A percentile compares a stretch with the other conserved stretches of the same genome.
Conservation (phyloP, 2,888 invertebrate genomes). For the Macrophya alboannulata region DNA sequence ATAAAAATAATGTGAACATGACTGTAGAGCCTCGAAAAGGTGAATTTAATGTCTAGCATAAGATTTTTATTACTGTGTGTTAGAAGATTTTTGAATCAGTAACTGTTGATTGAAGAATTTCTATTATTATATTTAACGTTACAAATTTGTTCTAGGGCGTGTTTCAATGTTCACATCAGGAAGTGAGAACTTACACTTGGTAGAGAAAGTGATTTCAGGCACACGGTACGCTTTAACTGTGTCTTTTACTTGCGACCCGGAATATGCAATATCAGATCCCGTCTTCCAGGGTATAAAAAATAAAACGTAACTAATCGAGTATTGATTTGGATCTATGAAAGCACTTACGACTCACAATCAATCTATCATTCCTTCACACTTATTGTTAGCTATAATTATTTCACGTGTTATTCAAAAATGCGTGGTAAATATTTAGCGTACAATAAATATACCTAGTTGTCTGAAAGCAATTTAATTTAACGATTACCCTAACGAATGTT, state of each 20-base stretch:
- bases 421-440: background rate
- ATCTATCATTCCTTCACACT: background rate
- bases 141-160: slow-evolving; percentile 81
- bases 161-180: slow-evolving; percentile 94
- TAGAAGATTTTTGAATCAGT: background rate
- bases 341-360: slow-evolving; percentile 5
- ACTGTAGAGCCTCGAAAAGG: slow-evolving; percentile 89
- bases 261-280: slow-evolving; percentile 86
- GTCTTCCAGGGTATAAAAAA: slow-evolving; percentile 62
- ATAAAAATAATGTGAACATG: slow-evolving; percentile 85
- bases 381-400: slow-evolving; percentile 14
- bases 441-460: background rate
- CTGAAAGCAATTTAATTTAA: background rate
- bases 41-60: slow-evolving; percentile 68
- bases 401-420: background rate
- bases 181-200: slow-evolving; percentile 91
- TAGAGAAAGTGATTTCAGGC: slow-evolving; percentile 90
- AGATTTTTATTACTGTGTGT: slow-evolving; percentile 35
- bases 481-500: background rate
- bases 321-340: slow-evolving; percentile 16
- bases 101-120: background rate
- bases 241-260: slow-evolving; percentile 92
- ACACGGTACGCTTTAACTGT: slow-evolving; percentile 91
- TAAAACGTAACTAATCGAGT: background rate
- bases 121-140: background rate